Base-by-base conservation (phyloP, 1,140 invertebrate species). In the Vanessa tameamea region DNA sequence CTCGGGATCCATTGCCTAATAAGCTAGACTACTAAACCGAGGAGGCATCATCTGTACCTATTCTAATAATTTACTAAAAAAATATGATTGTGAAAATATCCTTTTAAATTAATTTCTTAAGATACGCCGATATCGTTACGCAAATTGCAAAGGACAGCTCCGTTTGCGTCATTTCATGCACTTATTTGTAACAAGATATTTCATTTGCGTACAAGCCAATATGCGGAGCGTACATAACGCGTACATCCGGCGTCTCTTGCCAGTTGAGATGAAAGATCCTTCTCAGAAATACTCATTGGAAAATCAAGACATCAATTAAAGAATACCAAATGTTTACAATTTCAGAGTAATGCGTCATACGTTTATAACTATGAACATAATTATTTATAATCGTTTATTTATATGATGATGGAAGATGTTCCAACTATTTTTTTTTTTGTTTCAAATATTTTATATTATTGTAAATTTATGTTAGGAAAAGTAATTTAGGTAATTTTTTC, bases 211-310 rank as follows among this genome's bases (percentile, higher is more conserved):
- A 20, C 20, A 67, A n/a, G 48, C 55, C 47, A 14, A 16, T 16
- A 64, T 15, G 20, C 23, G 15, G 13, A 64, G 53, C 47, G 47
- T 47, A 20, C 47, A 47, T 51, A 37, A 64, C 20, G 20, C 37
- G 61, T 70, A 12, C 43, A 63, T 70, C 57, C 68, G 68, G 68
- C 16, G 68, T 50, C 50, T n/a, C 43, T 70, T 61, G 57, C 57
- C 68, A 63, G 57, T 26, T 47, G 23, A 20, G 47, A 65, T 65
- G 47, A 48, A 31, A 65, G 63, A 26, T 37, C 55, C 26, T 61
- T 61, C 57, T 37, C 14, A 37, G 57, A 61, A 51, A 51, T 51
- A 37, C 23, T 31, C 26, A 15, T 16, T 31, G 47, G 43, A 37
- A 15, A 61, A 16, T 26, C 16, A 61, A 37, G 57, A 61, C 13